Conservation (phyloP, 2,797 vertebrate genomes). For the Trachurus trachurus region DNA sequence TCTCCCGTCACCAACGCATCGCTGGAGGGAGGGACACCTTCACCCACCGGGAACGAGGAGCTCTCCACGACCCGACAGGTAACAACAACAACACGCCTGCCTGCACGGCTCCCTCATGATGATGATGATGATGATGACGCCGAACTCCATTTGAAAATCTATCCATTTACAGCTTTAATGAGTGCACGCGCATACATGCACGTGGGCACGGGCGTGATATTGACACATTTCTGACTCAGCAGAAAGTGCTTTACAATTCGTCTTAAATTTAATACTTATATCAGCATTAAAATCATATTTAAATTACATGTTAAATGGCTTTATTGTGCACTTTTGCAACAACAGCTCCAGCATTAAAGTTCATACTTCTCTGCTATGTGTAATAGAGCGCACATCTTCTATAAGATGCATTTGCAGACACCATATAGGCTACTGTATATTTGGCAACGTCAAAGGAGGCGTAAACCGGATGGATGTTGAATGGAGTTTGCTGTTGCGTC, state of each 20-base stretch:
- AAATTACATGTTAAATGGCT: neutral
- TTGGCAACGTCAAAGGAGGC: neutral
- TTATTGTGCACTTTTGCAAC: neutral
- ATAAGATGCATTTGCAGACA: accelerated
- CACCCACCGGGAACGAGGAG: conserved; percentile 83
- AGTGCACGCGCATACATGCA: neutral
- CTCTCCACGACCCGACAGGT: conserved; percentile 86
- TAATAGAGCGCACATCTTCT: neutral
- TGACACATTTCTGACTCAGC: conserved; percentile 11
- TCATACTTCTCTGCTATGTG: neutral
- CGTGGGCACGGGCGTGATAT: neutral
- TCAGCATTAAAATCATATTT: accelerated
- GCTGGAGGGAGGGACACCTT: conserved; percentile 84
- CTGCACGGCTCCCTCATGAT: too few relatives aligned
- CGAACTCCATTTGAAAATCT: conserved; percentile 20
- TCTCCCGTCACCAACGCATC: conserved; percentile 80
- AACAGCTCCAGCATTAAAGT: neutral
- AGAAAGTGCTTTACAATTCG: conserved; percentile 6
- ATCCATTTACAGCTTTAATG: neutral
- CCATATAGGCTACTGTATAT: neutral
- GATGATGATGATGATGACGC: too few relatives aligned
- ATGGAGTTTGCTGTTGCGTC: conserved; percentile 31
- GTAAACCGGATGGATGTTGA: neutral
- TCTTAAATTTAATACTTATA: neutral
- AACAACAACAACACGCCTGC: neutral